These are phyloP conservation scores for Larimichthys crocea DNA, from an alignment of 2,113 vertebrate genomes.

Conservation along the genomic window DNA sequence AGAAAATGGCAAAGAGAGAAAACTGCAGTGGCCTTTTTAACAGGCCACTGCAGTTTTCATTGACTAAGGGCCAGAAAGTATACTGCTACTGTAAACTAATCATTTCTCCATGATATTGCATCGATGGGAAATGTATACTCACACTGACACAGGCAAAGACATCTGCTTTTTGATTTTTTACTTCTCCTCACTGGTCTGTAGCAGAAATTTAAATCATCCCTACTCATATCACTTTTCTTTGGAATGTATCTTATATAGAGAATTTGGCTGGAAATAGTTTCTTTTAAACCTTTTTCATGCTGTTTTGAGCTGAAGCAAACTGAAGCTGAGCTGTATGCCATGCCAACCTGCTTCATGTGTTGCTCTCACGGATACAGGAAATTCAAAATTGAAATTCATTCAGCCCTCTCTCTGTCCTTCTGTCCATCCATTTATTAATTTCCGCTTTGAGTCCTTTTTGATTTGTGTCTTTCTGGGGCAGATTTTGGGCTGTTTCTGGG, in stretches of 20 bases:
- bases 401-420: conserved; percentile 4
- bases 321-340: conserved; percentile 18
- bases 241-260: conserved; percentile 6
- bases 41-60: conserved; percentile 28
- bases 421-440: conserved; percentile 14
- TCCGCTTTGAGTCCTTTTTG: background rate
- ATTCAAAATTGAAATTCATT: conserved; percentile 30
- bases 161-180: background rate
- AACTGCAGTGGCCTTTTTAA: conserved; percentile 41
- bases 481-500: background rate
- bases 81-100: conserved; percentile 5
- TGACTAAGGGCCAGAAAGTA: conserved; percentile 12
- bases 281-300: conserved; percentile 3
- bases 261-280: conserved; percentile 49
- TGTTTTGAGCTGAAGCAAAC: conserved; percentile 15
- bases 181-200: conserved; percentile 5
- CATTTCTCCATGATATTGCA: background rate
- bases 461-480: background rate
- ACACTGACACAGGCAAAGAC: background rate
- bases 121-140: background rate
- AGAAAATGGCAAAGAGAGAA: background rate
- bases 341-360: conserved; percentile 21
- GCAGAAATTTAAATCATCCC: conserved; percentile 12
- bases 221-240: conserved; percentile 7
- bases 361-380: conserved; percentile 12